Conservation (phyloP, 2,888 invertebrate genomes). For the Drosophila subsilvestris region DNA sequence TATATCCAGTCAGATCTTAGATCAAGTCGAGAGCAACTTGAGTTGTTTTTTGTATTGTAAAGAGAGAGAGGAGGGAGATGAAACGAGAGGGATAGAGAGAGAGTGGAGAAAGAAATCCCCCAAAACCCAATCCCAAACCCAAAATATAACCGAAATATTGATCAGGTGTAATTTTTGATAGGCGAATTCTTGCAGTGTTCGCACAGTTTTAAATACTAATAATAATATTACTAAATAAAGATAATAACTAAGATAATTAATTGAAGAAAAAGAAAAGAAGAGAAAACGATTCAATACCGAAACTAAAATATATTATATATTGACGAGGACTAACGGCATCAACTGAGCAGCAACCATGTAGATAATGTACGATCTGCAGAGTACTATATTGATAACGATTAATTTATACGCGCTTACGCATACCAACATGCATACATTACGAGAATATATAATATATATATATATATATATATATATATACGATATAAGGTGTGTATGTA, state of each 20-base stretch:
- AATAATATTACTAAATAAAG: conserved; percentile 36
- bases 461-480: conserved; percentile 36
- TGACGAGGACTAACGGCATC: conserved; percentile 51
- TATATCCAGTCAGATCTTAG: conserved; percentile 57
- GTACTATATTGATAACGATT: conserved; percentile 54
- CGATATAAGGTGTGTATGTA: conserved; percentile 35
- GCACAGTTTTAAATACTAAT: conserved; percentile 60
- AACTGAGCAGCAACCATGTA: conserved; percentile 70
- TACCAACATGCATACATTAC: conserved; percentile 57
- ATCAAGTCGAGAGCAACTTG: conserved; percentile 53
- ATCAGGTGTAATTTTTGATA: conserved; percentile 69
- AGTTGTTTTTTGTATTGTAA: conserved; percentile 56
- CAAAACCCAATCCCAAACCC: conserved; percentile 12
- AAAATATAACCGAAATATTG: conserved; percentile 29
- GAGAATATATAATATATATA: conserved; percentile 41
- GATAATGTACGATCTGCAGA: conserved; percentile 72
- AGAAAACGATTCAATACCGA: conserved; percentile 32
- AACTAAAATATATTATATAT: conserved; percentile 49
- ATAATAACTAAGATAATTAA: conserved; percentile 61
- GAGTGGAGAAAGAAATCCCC: conserved; percentile 13
- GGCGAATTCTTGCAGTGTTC: conserved; percentile 54
- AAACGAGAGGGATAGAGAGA: background rate
- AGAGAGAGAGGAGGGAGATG: conserved; percentile 9
- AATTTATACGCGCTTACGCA: conserved; percentile 74
- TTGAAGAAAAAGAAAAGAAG: conserved; percentile 12